Conservation (phyloP, 2,113 vertebrate species). For the Phodopus roborovskii region DNA sequence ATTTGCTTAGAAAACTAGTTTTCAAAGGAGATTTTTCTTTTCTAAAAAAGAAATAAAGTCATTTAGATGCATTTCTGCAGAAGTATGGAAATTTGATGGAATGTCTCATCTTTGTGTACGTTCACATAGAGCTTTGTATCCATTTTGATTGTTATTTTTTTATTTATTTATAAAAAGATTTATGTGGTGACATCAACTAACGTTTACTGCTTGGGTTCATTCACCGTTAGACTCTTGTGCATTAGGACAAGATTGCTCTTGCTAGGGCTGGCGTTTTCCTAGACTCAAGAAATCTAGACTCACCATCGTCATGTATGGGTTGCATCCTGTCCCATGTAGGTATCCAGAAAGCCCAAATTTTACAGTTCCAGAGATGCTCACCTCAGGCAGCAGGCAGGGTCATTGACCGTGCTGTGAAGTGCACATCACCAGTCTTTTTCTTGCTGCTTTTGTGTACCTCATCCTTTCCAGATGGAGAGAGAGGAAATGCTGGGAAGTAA, state of each 20-base stretch:
- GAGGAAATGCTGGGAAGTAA: slow-evolving; percentile 39
- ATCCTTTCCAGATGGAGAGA: slow-evolving; percentile 37
- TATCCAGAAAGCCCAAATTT: background rate
- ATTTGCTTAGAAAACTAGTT: slow-evolving; percentile 43
- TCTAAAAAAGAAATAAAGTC: slow-evolving; percentile 23
- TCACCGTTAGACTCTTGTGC: background rate
- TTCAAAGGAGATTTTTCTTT: slow-evolving; percentile 35
- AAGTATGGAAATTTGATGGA: background rate
- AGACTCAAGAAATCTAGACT: slow-evolving; percentile 11
- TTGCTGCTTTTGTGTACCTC: slow-evolving; percentile 50
- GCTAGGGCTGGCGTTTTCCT: background rate
- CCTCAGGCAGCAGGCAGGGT: background rate
- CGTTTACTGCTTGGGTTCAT: background rate
- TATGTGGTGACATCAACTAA: slow-evolving; percentile 9
- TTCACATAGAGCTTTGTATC: slow-evolving; percentile 8
- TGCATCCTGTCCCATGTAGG: background rate
- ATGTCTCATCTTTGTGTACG: background rate
- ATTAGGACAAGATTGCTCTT: background rate
- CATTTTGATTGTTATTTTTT: slow-evolving; percentile 54
- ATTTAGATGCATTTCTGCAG: background rate
- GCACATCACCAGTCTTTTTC: background rate
- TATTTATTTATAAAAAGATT: slow-evolving; percentile 45
- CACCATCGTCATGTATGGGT: background rate
- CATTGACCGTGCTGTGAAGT: slow-evolving; percentile 1
- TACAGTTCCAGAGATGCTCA: background rate